Base-by-base conservation (phyloP, 2,113 vertebrate species). In the Cathartes aura region DNA sequence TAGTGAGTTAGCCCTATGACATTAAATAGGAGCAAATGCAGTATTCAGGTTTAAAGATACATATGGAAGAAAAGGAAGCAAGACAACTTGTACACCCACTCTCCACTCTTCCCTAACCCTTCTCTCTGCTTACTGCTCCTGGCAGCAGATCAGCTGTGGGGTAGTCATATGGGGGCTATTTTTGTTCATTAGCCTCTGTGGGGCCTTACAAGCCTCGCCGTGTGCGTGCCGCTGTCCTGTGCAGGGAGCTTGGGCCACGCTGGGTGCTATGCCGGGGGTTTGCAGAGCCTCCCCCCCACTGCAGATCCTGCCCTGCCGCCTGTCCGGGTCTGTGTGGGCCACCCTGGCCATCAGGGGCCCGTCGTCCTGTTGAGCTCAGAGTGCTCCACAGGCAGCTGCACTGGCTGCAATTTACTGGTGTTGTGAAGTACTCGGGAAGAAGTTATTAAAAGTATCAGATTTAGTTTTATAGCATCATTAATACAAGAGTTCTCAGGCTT, bases 281-380 rank as follows among this genome's bases (percentile, higher is more conserved):
- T 78, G 45, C 66, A 76, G 45, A 73, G 5, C 45, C 50, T 82
- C 12, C 5, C 17, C 40, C 5, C 9, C 45, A 19, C 17, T 3
- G 1, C 30, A 53, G 20, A 62, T 59, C 16, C 36, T 81, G 34
- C 36, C 36, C 29, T 15, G 4, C 34, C 2, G 3, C 32, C 58
- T 45, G 12, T 26, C 36, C 0, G 0, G 20, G 11, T 38, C 30
- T 73, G 40, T 2, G 1, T 36, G 48, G 81, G 29, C 62, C 0
- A 0, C 21, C 26, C 29, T 73, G 55, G 29, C 59, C 0, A 0
- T 53, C 22, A 11, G 55, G 27, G 6, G 5, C 12, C 12, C 26
- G 81, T 74, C 2, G 2, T 59, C 40, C 68, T 4, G 0, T 4
- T 26, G 32, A 21, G 40, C 26, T 66, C 6, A 3, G 43, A 68